Evolutionary conservation across 2,113 vertebrate genomes (phyloP), one percentile per base, ranked within the genome.

Genomic region (Phrynocephalus versicolor): DNA sequence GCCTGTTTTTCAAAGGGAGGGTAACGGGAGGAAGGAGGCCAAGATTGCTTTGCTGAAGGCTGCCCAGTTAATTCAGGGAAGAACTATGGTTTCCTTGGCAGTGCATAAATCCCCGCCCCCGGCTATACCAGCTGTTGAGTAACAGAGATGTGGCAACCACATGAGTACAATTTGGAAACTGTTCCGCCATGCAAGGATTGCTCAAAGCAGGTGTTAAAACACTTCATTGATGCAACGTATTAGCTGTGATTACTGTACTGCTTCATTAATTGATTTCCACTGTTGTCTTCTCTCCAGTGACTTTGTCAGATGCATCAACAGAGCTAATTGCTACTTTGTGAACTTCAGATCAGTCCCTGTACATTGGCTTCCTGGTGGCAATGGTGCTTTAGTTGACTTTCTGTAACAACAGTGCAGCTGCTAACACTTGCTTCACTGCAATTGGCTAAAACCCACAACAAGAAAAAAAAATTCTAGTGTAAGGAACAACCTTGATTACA

Each of bases 301-400:
- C 41, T 35, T 15, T 37, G 86, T 30, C 13, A 1, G 2, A 62
- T 81, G 25, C 25, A 10, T 0, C 79, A 74, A n/a, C 41, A 7
- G 0, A 3, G 57, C 67, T 5, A 0, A 51, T 0, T 1, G 83
- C 10, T 0, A 0, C 79, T 76, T 33, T 19, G 81, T 0, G n/a
- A 7, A 35, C 30, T 6, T 3, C 30, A 0, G 78, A 35, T 79
- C 25, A n/a, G 33, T 0, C 1, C 74, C 0, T 65, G 2, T 79
- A 16, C 64, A 45, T 8, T 55, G 16, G 30, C 93, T 89, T 92
- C 15, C 72, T 35, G 92, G 82, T 8, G 93, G 94, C 94, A 94
- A 91, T 88, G 83, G 0, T 2, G 0, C 2, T 88, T 21, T 91
- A 10, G 23, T 0, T 3, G 71, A 83, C 23, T 58, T 3, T 64